A percentile compares a stretch with the other conserved stretches of the same genome.
Conservation (phyloP, 2,113 vertebrate genomes). For the Todiramphus chloris region DNA sequence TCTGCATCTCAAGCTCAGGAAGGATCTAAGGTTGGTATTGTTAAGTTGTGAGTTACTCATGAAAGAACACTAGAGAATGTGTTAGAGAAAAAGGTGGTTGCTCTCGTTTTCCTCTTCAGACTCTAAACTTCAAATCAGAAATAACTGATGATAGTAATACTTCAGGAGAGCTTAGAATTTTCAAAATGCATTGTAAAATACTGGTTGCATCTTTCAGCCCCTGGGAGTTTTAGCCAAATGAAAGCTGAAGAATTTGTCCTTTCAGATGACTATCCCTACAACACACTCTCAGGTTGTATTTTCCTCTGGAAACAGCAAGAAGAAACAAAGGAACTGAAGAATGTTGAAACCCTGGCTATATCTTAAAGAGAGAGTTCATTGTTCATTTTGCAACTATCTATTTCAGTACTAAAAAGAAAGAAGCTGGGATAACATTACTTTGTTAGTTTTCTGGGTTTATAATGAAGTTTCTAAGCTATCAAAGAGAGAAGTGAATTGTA, state of each 20-base stretch:
- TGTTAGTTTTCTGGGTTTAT: slow-evolving; percentile 2
- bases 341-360: neutral
- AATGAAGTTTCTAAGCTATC: slow-evolving; percentile 5
- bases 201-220: neutral
- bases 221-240: neutral
- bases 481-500: neutral
- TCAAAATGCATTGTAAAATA: neutral
- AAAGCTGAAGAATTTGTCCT: neutral
- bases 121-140: neutral
- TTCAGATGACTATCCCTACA: neutral
- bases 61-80: neutral
- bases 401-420: neutral
- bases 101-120: neutral
- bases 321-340: slow-evolving; percentile 1
- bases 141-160: neutral
- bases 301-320: slow-evolving; percentile 6
- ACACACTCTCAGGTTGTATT: neutral
- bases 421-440: neutral
- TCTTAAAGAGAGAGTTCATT: neutral
- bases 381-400: slow-evolving; percentile 4
- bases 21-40: neutral
- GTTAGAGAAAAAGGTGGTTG: neutral
- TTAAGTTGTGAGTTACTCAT: neutral
- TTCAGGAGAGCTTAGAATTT: neutral
- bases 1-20: neutral